phyloP scores from a whole-genome alignment of 2,797 vertebrate genomes.

The Potorous gilbertii region DNA sequence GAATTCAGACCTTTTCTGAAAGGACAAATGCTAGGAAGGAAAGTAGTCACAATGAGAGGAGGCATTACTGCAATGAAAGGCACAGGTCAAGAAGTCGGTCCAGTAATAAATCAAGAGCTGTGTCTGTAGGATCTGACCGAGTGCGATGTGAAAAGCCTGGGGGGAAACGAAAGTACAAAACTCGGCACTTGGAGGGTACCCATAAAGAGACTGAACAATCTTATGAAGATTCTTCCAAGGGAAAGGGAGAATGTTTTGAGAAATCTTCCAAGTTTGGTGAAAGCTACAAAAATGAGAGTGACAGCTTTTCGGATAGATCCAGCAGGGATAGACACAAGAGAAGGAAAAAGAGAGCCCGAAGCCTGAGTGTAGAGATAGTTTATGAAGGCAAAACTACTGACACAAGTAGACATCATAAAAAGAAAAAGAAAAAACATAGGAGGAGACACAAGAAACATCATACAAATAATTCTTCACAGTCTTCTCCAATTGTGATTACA shows the following conservation, averaged over 20 bases:
- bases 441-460: slow-evolving; percentile 90
- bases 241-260: slow-evolving; percentile 76
- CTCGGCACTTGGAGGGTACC: slow-evolving; percentile 91
- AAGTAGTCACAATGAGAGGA: slow-evolving; percentile 80
- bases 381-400: slow-evolving; percentile 87
- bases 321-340: slow-evolving; percentile 84
- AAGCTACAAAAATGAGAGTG: slow-evolving; percentile 80
- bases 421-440: slow-evolving; percentile 95
- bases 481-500: slow-evolving; percentile 88
- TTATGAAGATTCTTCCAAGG: slow-evolving; percentile 65
- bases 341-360: slow-evolving; percentile 87
- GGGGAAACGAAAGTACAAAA: slow-evolving; percentile 97
- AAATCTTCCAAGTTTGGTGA: slow-evolving; percentile 78
- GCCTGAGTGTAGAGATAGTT: slow-evolving; percentile 91
- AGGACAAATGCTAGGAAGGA: slow-evolving; percentile 80
- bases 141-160: slow-evolving; percentile 89
- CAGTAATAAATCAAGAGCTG: slow-evolving; percentile 83
- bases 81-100: slow-evolving; percentile 86
- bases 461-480: slow-evolving; percentile 54
- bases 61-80: slow-evolving; percentile 83
- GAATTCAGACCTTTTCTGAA: slow-evolving; percentile 83
- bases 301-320: slow-evolving; percentile 82
- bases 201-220: slow-evolving; percentile 66
- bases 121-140: slow-evolving; percentile 78
- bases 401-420: slow-evolving; percentile 86